Percentiles rank a stretch among this genome's conserved stretches.
These are phyloP conservation scores for Neelides sp. DNA, from an alignment of 1,140 invertebrate genomes.

Conservation along the genomic window DNA sequence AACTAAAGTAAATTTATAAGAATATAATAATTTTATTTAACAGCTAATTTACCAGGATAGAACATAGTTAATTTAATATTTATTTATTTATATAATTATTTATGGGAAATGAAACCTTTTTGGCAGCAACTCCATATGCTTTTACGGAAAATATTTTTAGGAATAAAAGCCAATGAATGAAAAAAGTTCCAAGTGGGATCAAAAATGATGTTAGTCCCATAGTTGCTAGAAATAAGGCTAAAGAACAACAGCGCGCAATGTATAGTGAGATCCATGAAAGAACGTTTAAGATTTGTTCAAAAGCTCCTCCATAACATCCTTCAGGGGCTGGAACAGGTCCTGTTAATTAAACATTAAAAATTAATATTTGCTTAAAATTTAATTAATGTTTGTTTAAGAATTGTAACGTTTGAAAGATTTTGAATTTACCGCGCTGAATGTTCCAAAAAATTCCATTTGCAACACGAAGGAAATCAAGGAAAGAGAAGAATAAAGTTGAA, in stretches of 20 bases:
- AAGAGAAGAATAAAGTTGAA: constrained; percentile 21
- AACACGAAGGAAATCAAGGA: constrained; percentile 26
- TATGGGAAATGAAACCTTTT: too few relatives aligned
- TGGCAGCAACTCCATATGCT: constrained; percentile 14
- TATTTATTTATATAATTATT: too few relatives aligned
- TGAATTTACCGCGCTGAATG: constrained; percentile 14
- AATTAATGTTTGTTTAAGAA: background rate
- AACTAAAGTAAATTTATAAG: too few relatives aligned
- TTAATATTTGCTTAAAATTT: background rate
- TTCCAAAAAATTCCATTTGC: constrained; percentile 18
- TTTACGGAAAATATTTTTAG: constrained; percentile 11
- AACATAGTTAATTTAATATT: too few relatives aligned
- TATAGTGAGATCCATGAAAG: constrained; percentile 26
- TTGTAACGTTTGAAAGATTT: background rate
- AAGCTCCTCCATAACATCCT: constrained; percentile 1
- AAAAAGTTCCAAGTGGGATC: background rate
- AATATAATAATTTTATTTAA: too few relatives aligned
- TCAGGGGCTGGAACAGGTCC: constrained; percentile 19
- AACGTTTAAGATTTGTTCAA: constrained; percentile 17
- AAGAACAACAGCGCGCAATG: constrained; percentile 6
- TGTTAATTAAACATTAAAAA: background rate
- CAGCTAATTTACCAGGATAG: too few relatives aligned
- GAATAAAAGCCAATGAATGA: constrained; percentile 16
- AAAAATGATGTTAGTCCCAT: background rate
- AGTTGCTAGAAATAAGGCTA: constrained; percentile 15